Percentiles rank a stretch among this genome's conserved stretches.
phyloP scores from a whole-genome alignment of 1,140 invertebrate species.

The Micrasema longulum region DNA sequence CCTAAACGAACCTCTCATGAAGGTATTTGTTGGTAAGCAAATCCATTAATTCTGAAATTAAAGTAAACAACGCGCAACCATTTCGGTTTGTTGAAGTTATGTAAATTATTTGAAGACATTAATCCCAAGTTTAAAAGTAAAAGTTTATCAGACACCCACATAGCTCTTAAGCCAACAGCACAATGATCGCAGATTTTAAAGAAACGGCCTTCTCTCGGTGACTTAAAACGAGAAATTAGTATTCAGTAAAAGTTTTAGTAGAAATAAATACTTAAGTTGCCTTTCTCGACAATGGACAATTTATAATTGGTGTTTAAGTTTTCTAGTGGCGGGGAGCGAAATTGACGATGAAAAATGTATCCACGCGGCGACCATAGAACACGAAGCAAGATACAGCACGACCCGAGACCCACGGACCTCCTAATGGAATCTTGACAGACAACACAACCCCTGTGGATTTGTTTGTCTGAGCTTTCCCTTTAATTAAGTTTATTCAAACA shows the following conservation, averaged over 20 bases:
- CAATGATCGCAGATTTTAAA: neutral
- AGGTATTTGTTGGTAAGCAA: neutral
- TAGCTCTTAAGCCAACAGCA: neutral
- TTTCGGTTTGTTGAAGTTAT: neutral
- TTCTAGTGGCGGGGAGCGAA: neutral
- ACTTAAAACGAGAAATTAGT: neutral
- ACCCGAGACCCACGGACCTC: neutral
- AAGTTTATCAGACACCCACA: neutral
- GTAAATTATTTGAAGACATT: constrained; percentile 18
- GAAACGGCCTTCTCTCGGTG: neutral
- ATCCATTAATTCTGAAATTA: constrained; percentile 10
- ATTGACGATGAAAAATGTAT: constrained; percentile 16
- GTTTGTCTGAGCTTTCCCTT: constrained; percentile 26
- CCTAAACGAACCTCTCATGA: neutral
- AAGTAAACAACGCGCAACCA: constrained; percentile 12
- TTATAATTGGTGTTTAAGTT: constrained; percentile 7
- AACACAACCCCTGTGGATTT: constrained; percentile 21
- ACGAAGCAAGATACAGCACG: constrained; percentile 32
- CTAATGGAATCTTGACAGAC: constrained; percentile 40
- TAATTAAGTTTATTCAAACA: constrained; percentile 34
- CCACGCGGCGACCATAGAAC: constrained; percentile 2
- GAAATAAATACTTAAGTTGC: constrained; percentile 13
- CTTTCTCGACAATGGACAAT: neutral
- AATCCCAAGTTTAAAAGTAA: constrained; percentile 17
- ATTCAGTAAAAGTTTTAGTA: constrained; percentile 16